Conservation (phyloP, 1,140 invertebrate genomes). For the Lepidostoma basale region DNA sequence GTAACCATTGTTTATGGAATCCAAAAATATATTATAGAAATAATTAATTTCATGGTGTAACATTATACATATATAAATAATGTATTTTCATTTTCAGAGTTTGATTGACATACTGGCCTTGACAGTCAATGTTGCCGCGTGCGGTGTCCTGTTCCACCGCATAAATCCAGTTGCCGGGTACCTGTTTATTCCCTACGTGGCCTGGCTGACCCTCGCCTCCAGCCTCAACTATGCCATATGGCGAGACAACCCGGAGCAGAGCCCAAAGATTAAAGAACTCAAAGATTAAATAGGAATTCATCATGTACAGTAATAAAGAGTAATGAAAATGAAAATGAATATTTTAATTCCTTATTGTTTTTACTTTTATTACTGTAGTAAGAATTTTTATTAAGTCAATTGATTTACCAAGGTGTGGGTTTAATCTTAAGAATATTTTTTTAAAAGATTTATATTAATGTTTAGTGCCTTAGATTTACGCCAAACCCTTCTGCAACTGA, state of each 20-base stretch:
- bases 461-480: background rate
- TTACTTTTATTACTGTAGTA: too few species aligned
- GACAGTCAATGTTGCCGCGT: constrained; percentile 66
- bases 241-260: constrained; percentile 63
- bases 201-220: constrained; percentile 76
- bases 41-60: too few species aligned
- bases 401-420: too few species aligned
- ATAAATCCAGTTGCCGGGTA: constrained; percentile 73
- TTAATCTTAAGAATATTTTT: too few species aligned
- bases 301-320: background rate
- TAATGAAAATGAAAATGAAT: too few species aligned
- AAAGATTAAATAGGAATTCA: constrained; percentile 26
- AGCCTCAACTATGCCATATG: constrained; percentile 72
- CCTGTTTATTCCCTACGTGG: constrained; percentile 79
- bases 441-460: too few species aligned
- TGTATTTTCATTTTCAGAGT: constrained; percentile 67
- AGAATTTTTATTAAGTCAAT: too few species aligned
- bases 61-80: background rate
- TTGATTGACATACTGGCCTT: constrained; percentile 72
- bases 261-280: constrained; percentile 40
- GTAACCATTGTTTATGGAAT: too few species aligned
- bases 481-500: background rate
- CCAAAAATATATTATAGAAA: too few species aligned
- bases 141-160: constrained; percentile 69
- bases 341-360: too few species aligned